Percentiles rank a stretch among this genome's conserved stretches.
These are phyloP conservation scores for Sebastes wilsoni DNA, from an alignment of 2,797 vertebrate species.

Conservation along the genomic window DNA sequence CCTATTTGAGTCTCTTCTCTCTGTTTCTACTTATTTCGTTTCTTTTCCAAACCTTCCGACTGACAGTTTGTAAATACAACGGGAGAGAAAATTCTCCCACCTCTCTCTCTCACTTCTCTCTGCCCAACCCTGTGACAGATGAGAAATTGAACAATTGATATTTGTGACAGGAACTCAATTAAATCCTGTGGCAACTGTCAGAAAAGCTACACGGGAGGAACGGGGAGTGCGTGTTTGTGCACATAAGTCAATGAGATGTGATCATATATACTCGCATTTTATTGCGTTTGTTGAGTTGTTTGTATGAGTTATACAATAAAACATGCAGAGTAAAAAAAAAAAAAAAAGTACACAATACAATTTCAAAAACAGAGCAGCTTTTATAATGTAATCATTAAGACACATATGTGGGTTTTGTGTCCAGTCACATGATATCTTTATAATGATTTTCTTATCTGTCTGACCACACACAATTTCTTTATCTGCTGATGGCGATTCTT, in stretches of 20 bases:
- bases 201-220: conserved; percentile 17
- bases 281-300: not conserved
- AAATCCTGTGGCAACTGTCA: conserved; percentile 49
- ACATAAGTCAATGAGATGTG: not conserved
- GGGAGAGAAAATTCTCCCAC: conserved; percentile 21
- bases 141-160: conserved; percentile 71
- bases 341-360: not conserved
- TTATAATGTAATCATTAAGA: not conserved
- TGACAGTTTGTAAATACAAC: conserved; percentile 28
- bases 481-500: not conserved
- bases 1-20: not conserved
- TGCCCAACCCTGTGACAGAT: conserved; percentile 47
- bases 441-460: not conserved
- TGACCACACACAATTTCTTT: not conserved
- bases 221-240: not conserved
- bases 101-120: conserved; percentile 16
- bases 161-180: conserved; percentile 74
- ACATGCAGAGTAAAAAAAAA: not conserved
- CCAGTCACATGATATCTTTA: not conserved
- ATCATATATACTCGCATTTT: not conserved
- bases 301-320: not conserved
- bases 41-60: conserved; percentile 8
- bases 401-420: not conserved
- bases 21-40: conserved; percentile 1
- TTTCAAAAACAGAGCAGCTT: not conserved